These are phyloP conservation scores for Chinchilla lanigera DNA, from an alignment of 2,113 vertebrate species.

Conservation along the genomic window DNA sequence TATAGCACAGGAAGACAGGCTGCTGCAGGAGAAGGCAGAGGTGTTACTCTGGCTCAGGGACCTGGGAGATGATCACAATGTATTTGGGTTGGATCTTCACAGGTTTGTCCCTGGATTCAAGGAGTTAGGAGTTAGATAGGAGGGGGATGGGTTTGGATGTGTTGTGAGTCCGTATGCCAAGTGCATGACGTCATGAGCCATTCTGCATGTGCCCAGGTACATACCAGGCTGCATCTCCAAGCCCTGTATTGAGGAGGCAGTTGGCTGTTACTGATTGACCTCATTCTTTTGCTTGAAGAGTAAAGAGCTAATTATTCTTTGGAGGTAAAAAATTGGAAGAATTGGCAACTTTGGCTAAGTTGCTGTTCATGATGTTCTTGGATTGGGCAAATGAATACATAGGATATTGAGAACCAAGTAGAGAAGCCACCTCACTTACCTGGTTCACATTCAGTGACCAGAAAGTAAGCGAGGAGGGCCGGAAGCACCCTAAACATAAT, in stretches of 20 bases:
- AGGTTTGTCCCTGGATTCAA: neutral
- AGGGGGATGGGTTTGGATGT: too few relatives aligned
- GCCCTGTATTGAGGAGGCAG: neutral
- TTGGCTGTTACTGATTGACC: neutral
- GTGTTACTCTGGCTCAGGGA: neutral
- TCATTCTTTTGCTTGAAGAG: neutral
- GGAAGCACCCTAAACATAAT: neutral
- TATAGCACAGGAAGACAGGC: neutral
- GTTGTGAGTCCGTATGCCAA: neutral
- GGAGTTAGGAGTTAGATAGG: neutral
- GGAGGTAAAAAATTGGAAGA: neutral
- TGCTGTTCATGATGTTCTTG: neutral
- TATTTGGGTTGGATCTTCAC: neutral
- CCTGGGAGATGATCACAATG: neutral
- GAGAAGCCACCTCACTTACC: neutral
- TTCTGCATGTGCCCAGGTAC: rapidly evolving
- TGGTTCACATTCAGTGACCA: neutral
- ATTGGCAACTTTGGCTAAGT: neutral
- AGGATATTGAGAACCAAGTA: neutral
- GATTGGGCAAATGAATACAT: neutral
- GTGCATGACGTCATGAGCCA: neutral
- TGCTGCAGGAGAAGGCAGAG: neutral
- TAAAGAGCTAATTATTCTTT: neutral
- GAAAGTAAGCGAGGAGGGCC: neutral
- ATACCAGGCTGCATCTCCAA: neutral